Percentiles rank a stretch among this genome's conserved stretches.
Conservation (phyloP, 2,888 invertebrate genomes). For the Callinectes sapidus region DNA sequence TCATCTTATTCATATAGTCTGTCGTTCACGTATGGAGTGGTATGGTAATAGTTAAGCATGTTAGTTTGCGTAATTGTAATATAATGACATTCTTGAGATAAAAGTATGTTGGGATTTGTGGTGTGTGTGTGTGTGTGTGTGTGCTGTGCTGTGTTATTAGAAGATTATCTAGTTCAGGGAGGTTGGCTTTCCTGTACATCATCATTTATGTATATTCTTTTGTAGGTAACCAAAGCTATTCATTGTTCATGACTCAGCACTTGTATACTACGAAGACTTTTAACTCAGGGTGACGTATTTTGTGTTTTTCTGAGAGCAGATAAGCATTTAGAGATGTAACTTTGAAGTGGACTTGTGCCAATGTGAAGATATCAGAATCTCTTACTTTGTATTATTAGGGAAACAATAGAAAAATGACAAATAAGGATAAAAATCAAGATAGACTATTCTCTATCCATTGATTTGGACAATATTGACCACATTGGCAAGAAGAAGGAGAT, state of each 20-base stretch:
- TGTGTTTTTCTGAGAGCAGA: neutral
- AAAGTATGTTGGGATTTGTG: neutral
- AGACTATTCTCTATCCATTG: too few relatives aligned
- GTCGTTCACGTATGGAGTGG: too few relatives aligned
- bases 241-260: neutral
- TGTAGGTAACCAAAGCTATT: slow-evolving; percentile 8
- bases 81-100: neutral
- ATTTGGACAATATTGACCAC: too few relatives aligned
- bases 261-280: neutral
- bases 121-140: neutral
- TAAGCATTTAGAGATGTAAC: neutral
- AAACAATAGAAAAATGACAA: neutral
- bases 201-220: neutral
- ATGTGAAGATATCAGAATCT: neutral
- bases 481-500: too few relatives aligned
- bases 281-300: neutral
- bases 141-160: neutral
- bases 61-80: neutral
- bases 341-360: neutral
- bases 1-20: too few relatives aligned
- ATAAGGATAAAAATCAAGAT: too few relatives aligned
- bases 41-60: neutral
- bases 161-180: neutral
- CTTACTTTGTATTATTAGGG: neutral
- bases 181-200: neutral